Percentiles rank a stretch among this genome's conserved stretches.
Conservation (phyloP, 2,888 invertebrate species). For the Mechanitis messenoides region DNA sequence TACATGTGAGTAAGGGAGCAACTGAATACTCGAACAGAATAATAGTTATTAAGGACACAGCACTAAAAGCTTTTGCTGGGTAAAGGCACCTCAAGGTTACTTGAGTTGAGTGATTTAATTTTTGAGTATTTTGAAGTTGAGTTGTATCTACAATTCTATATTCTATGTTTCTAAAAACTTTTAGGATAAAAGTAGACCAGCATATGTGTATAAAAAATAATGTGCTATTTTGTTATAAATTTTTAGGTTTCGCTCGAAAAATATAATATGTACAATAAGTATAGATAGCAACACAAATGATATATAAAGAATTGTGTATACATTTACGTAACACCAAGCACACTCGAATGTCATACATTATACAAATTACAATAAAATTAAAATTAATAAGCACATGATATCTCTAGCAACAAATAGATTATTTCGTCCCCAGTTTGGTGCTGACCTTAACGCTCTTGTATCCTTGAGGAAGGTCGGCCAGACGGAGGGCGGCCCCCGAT, state of each 20-base stretch:
- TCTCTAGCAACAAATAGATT: slow-evolving; percentile 25
- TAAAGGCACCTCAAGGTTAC: slow-evolving; percentile 15
- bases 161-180: too few species aligned
- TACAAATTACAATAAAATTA: slow-evolving; percentile 5
- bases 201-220: too few species aligned
- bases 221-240: too few species aligned
- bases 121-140: slow-evolving; percentile 1
- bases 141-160: neutral
- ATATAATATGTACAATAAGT: too few species aligned
- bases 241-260: too few species aligned
- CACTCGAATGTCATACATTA: too few species aligned
- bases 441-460: slow-evolving; percentile 56
- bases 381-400: slow-evolving; percentile 2
- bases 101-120: slow-evolving; percentile 16
- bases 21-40: slow-evolving; percentile 5
- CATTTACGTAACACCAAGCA: neutral
- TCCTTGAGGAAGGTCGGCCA: slow-evolving; percentile 27
- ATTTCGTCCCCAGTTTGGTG: slow-evolving; percentile 27
- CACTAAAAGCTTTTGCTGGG: slow-evolving; percentile 12
- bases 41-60: slow-evolving; percentile 15
- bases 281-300: too few species aligned
- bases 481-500: slow-evolving; percentile 39
- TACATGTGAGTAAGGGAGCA: slow-evolving; percentile 2
- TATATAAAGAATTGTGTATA: neutral
- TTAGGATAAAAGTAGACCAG: too few species aligned